Percentiles rank a stretch among this genome's conserved stretches.
Evolutionary conservation across 53 echinoderm and acorn worm species (phyloP).

Genomic region (Crossaster papposus): DNA sequence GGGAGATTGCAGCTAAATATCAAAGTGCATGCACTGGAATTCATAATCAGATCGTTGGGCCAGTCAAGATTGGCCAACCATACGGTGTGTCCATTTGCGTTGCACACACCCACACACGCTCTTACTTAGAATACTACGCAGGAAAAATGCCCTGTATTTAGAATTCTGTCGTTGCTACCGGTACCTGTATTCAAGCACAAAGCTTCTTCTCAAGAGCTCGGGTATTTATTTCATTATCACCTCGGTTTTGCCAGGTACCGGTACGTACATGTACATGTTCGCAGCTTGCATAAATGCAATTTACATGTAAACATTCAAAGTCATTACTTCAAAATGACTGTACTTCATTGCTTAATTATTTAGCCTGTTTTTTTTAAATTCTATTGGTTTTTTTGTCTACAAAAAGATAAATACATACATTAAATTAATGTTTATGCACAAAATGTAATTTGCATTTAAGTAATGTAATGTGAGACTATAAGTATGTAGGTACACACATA

Average conservation of each 20-base stretch:
- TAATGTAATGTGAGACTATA: too few species aligned
- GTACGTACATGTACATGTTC: too few species aligned
- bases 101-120: background rate
- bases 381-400: background rate
- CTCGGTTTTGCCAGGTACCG: background rate
- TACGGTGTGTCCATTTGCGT: constrained; percentile 32
- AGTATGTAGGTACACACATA: too few species aligned
- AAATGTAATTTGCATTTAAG: too few species aligned
- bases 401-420: too few species aligned
- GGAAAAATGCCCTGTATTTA: background rate
- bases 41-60: constrained; percentile 44
- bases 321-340: background rate
- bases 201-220: background rate
- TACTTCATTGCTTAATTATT: background rate
- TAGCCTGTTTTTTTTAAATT: background rate
- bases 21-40: constrained; percentile 58
- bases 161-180: background rate
- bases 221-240: too few species aligned
- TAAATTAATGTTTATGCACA: too few species aligned
- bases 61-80: background rate
- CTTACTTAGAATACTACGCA: background rate
- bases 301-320: background rate
- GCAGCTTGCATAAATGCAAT: background rate
- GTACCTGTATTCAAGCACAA: constrained; percentile 7
- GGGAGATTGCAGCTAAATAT: constrained; percentile 41